These are phyloP conservation scores for Sebastes taczanowskii DNA, from an alignment of 2,797 vertebrate species.

Conservation along the genomic window DNA sequence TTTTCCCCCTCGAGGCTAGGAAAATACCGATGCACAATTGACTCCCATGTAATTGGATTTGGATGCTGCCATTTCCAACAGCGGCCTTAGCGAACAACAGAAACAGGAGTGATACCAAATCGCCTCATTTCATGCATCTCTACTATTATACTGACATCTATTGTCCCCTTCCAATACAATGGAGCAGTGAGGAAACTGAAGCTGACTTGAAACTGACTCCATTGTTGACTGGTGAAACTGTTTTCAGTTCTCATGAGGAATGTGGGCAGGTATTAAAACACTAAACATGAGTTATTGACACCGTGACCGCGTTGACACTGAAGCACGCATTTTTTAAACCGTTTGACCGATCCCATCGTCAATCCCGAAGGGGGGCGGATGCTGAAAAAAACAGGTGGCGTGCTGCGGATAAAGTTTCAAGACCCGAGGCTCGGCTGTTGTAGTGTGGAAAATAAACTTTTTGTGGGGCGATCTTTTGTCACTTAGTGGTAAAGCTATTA, in stretches of 20 bases:
- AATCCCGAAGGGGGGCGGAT: not conserved
- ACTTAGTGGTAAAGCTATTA: constrained; percentile 16
- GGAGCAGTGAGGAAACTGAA: constrained; percentile 55
- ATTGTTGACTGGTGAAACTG: constrained; percentile 40
- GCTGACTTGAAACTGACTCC: constrained; percentile 53
- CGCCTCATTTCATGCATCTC: constrained; percentile 26
- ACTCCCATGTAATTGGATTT: constrained; percentile 64
- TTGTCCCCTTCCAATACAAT: constrained; percentile 56
- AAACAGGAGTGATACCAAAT: constrained; percentile 43
- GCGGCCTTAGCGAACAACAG: constrained; percentile 16
- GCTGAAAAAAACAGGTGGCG: constrained; percentile 32
- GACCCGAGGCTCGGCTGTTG: constrained; percentile 7
- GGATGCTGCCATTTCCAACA: constrained; percentile 29
- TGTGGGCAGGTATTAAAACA: constrained; percentile 28
- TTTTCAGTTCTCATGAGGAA: constrained; percentile 24
- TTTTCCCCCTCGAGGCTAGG: constrained; percentile 23
- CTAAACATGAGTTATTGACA: constrained; percentile 26
- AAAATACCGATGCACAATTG: constrained; percentile 39
- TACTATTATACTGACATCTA: constrained; percentile 38
- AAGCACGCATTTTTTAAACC: not conserved
- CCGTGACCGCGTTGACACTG: constrained; percentile 13
- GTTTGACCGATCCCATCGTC: not conserved
- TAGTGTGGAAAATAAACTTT: constrained; percentile 35
- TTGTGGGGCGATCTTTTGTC: constrained; percentile 42
- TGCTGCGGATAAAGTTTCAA: constrained; percentile 38